Base-by-base conservation (phyloP, 2,888 invertebrate species). In the Lasioglossum zephyrum region DNA sequence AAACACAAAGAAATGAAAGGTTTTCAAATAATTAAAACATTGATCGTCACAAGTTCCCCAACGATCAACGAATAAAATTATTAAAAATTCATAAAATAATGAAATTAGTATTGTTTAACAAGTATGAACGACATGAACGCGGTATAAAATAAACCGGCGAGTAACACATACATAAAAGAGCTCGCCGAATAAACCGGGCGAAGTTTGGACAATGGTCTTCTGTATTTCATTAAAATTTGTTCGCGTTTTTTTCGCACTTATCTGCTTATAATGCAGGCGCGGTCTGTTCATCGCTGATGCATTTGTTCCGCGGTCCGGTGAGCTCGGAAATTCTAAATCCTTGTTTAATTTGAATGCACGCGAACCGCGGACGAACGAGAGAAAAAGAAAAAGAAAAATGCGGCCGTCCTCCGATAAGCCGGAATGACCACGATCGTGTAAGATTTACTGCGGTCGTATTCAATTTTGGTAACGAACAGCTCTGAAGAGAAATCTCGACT, bases 401-500 rank as follows among this genome's bases (percentile, higher is more conserved):
- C 31, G 8, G 2, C 18, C 26, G 26, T 18, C 9, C 31, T 31
- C 47, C 73, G 73, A 73, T 73, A 73, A 73, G 73, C 73, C 16
- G 47, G 47, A 49, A 73, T 47, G 44, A 47, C 47, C 73, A 31
- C 44, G 49, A 73, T 47, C 44, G 47, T 18, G 73, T 49, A 31
- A 73, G 73, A 73, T 73, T 73, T 49, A 73, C 73, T 49, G 73
- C 47, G 31, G 31, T 8, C 72, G 72, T 72, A 72, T 72, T 72
- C 72, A 72, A 72, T 72, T 72, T 44, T 18, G 72, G 72, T 44
- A 72, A 47, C 47, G 73, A 73, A 73, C 44, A 73, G 26, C 13
- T 18, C 31, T 26, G 73, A 31, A 16, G 47, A 47, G 73, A 73
- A 73, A 49, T 49, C 73, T 73, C 31, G 47, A 18, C 18, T 18